These are phyloP conservation scores for Paraescarpia echinospica DNA, from an alignment of 1,140 invertebrate genomes.

Conservation along the genomic window DNA sequence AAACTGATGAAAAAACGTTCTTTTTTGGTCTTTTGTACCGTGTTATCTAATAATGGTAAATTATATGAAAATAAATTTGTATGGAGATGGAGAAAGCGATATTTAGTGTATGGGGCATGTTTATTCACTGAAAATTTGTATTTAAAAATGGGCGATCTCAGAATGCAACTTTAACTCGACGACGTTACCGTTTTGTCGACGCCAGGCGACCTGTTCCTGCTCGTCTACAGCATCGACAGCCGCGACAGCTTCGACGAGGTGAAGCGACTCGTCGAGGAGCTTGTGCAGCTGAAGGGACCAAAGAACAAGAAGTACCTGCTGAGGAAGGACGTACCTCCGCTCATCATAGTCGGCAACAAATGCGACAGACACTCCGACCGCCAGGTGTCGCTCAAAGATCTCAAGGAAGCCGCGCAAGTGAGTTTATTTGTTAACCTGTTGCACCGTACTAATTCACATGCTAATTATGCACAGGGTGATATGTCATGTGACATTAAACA, in stretches of 20 bases:
- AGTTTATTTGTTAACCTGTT: conserved; percentile 57
- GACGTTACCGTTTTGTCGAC: neutral
- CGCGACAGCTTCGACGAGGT: conserved; percentile 84
- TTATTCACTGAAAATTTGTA: too few species aligned
- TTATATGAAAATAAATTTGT: too few species aligned
- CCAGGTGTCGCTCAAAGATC: conserved; percentile 46
- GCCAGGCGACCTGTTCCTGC: conserved; percentile 78
- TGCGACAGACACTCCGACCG: conserved; percentile 76
- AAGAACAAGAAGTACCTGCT: conserved; percentile 67
- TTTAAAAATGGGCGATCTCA: too few species aligned
- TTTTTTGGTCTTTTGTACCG: too few species aligned
- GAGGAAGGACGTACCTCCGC: conserved; percentile 63
- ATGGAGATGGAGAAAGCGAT: too few species aligned
- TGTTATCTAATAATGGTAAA: too few species aligned
- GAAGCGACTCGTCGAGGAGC: conserved; percentile 76
- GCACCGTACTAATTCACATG: too few species aligned
- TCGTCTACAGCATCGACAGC: conserved; percentile 82
- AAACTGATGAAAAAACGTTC: too few species aligned
- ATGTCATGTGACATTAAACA: too few species aligned
- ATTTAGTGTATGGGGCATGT: too few species aligned
- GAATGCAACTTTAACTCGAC: too few species aligned
- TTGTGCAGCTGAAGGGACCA: conserved; percentile 64
- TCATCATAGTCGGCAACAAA: conserved; percentile 82
- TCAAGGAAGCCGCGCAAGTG: conserved; percentile 46
- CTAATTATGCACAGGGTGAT: too few species aligned